Percentiles rank a stretch among this genome's conserved stretches.
Conservation (phyloP, 1,140 invertebrate species). For the Thaumetopoea pityocampa region DNA sequence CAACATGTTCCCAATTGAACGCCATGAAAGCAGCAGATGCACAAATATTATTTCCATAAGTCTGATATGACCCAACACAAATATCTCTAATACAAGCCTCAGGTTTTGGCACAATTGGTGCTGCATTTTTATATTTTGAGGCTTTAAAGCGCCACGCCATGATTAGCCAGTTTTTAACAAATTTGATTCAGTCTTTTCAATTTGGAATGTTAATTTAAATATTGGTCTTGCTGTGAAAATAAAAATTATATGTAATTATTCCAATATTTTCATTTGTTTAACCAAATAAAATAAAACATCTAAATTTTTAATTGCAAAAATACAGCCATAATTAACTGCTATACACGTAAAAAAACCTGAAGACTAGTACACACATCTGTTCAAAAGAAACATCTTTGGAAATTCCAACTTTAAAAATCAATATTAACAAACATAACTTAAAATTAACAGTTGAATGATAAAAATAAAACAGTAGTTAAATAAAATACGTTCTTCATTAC, state of each 20-base stretch:
- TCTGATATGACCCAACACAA: slow-evolving; percentile 92
- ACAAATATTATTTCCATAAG: slow-evolving; percentile 95
- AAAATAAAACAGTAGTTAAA: not conserved
- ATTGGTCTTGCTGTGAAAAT: too few relatives aligned
- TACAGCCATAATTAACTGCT: too few relatives aligned
- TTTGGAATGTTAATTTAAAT: slow-evolving; percentile 68
- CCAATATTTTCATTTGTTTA: too few relatives aligned
- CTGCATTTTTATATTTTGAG: slow-evolving; percentile 97
- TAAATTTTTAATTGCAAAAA: too few relatives aligned
- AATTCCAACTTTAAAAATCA: too few relatives aligned
- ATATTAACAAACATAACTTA: too few relatives aligned
- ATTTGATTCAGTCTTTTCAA: slow-evolving; percentile 61
- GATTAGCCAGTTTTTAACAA: slow-evolving; percentile 64
- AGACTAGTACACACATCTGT: too few relatives aligned
- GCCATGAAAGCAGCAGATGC: slow-evolving; percentile 95
- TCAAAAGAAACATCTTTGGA: too few relatives aligned
- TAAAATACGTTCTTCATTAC: slow-evolving; percentile 2
- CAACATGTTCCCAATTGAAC: slow-evolving; percentile 92
- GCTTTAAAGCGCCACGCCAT: slow-evolving; percentile 98
- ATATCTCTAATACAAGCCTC: slow-evolving; percentile 94
- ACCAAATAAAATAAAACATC: too few relatives aligned
- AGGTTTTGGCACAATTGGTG: slow-evolving; percentile 93
- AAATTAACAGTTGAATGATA: too few relatives aligned
- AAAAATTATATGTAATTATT: too few relatives aligned
- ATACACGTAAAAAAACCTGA: too few relatives aligned